These are phyloP conservation scores for Melanchra persicariae DNA, from an alignment of 2,888 invertebrate genomes.

Conservation along the genomic window DNA sequence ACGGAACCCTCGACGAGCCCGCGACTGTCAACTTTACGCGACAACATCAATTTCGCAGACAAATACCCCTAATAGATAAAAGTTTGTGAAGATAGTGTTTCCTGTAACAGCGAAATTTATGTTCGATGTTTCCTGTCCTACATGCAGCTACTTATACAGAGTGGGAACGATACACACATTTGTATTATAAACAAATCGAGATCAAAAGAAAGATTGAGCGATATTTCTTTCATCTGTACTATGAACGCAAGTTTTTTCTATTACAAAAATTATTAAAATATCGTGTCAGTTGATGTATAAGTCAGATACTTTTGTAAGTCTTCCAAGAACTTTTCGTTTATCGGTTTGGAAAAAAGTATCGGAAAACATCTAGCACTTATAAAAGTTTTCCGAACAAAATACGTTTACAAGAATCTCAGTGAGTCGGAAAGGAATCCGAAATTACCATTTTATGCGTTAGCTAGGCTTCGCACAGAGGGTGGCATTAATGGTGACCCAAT, in stretches of 20 bases:
- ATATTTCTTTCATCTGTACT: slow-evolving; percentile 30
- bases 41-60: slow-evolving; percentile 65
- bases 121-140: slow-evolving; percentile 62
- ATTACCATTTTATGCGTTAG: slow-evolving; percentile 78
- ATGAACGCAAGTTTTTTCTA: slow-evolving; percentile 5
- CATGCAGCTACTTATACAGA: slow-evolving; percentile 47
- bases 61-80: slow-evolving; percentile 67
- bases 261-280: slow-evolving; percentile 39
- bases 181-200: slow-evolving; percentile 40
- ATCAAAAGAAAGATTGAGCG: slow-evolving; percentile 49
- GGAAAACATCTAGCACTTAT: slow-evolving; percentile 54
- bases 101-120: slow-evolving; percentile 65
- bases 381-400: slow-evolving; percentile 61
- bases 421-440: slow-evolving; percentile 62
- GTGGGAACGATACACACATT: slow-evolving; percentile 46
- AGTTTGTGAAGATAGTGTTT: slow-evolving; percentile 66
- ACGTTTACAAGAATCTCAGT: slow-evolving; percentile 59
- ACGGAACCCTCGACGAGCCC: slow-evolving; percentile 42
- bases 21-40: slow-evolving; percentile 59
- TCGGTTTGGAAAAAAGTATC: slow-evolving; percentile 45
- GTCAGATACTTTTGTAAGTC: slow-evolving; percentile 13
- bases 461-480: slow-evolving; percentile 73
- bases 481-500: slow-evolving; percentile 74
- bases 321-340: slow-evolving; percentile 42
- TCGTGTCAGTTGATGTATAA: slow-evolving; percentile 26